Base-by-base conservation (phyloP, 2,888 invertebrate genomes). In the Tuberolachnus salignus region DNA sequence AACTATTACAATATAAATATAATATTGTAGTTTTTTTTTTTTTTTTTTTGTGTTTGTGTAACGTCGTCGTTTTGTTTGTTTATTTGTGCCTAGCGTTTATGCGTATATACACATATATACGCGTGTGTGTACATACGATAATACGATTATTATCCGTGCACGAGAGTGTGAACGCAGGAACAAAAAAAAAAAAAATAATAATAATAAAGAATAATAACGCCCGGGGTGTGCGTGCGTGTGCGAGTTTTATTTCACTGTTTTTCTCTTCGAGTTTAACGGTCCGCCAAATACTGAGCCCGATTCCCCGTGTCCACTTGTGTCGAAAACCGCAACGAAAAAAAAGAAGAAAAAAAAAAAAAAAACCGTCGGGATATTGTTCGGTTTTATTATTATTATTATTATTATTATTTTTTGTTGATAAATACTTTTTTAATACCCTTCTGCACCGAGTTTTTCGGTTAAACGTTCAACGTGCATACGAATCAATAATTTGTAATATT, bases 1-100 rank as follows among this genome's bases (percentile, higher is more conserved):
- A 34, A 34, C 3, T 34, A 34, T 26, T 26, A 69, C 16, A 72
- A 46, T 49, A 19, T n/a, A n/a, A n/a, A n/a, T 44, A 23, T 57
- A 57, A 57, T 6, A 34, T 4, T 34, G 3, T 34, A 4, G 3
- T 34, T 34, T 34, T 34, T 34, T 4, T 34, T 34, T 34, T 34
- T 34, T 34, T 34, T 34, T 59, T 10, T 8, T 4, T 19, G 26
- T 26, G n/a, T 53, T n/a, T 19, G n/a, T 19, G n/a, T 3, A 8
- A 53, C 19, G 3, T n/a, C 16, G 49, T 23, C n/a, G 46, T 72
- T 72, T 72, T 74, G 75, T 75, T 67, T 75, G 75, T 75, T 74
- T 74, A 74, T 74, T 74, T 64, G 53, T 63, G 73, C 53, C n/a
- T n/a, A 42, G 19, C 46, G 16, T 55, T 53, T 16, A 55, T 46